phyloP scores from a whole-genome alignment of 2,797 vertebrate species.

The Pangasius djambal region DNA sequence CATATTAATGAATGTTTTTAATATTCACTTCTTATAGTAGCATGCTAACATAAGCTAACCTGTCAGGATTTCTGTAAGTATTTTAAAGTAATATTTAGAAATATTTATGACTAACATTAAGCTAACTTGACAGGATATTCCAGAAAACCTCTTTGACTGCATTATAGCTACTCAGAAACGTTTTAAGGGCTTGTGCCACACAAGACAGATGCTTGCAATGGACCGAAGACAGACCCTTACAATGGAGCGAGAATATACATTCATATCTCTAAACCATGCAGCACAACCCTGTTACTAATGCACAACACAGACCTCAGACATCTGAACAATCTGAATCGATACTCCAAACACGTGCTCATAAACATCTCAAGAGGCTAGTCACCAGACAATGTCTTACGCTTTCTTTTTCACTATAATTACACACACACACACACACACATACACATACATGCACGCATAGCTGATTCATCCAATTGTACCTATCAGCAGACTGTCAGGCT shows the following conservation, averaged over 20 bases:
- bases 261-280: neutral
- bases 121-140: neutral
- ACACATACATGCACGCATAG: neutral
- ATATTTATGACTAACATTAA: neutral
- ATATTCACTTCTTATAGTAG: neutral
- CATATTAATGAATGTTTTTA: neutral
- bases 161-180: neutral
- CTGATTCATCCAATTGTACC: conserved; percentile 25
- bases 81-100: neutral
- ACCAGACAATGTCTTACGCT: neutral
- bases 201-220: neutral
- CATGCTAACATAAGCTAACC: neutral
- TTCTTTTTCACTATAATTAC: neutral
- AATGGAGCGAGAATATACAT: neutral
- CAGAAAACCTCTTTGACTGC: neutral
- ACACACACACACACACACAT: conserved; percentile 1
- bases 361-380: neutral
- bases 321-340: neutral
- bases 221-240: neutral
- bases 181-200: neutral
- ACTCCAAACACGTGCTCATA: neutral
- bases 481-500: conserved; percentile 16
- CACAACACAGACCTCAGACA: neutral
- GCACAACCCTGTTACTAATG: neutral
- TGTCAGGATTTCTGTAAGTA: neutral